Percentiles rank a stretch among this genome's conserved stretches.
These are phyloP conservation scores for Bibio marci DNA, from an alignment of 2,888 invertebrate genomes.

Conservation along the genomic window DNA sequence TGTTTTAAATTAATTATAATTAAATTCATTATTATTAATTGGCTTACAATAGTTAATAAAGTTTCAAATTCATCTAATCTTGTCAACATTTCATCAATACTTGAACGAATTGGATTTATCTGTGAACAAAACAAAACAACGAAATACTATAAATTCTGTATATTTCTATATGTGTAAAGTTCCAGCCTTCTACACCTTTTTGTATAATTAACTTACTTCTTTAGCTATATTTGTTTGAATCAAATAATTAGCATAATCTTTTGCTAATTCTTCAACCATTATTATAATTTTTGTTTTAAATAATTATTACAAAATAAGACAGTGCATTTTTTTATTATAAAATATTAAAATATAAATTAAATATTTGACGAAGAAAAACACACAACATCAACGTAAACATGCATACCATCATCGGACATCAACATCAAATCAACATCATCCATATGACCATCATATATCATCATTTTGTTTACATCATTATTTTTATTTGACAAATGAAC, in stretches of 20 bases:
- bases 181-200: not conserved
- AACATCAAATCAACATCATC: not conserved
- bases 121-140: too few relatives aligned
- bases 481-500: too few relatives aligned
- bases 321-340: not conserved
- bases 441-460: too few relatives aligned
- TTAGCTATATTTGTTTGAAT: constrained; percentile 33
- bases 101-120: constrained; percentile 38
- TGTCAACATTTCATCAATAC: constrained; percentile 48
- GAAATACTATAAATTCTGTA: not conserved
- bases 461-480: too few relatives aligned
- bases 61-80: constrained; percentile 47
- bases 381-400: not conserved
- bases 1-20: not conserved
- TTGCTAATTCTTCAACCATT: constrained; percentile 35
- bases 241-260: constrained; percentile 37
- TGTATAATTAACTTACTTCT: constrained; percentile 33
- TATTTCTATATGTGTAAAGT: not conserved
- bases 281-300: too few relatives aligned
- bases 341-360: not conserved
- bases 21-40: not conserved
- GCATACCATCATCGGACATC: not conserved
- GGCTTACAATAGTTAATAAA: constrained; percentile 37
- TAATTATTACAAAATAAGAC: too few relatives aligned
- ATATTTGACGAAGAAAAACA: not conserved